Percentiles rank a stretch among this genome's conserved stretches.
Evolutionary conservation across 2,888 invertebrate genomes (phyloP).

Genomic region (Eupithecia exiguata): DNA sequence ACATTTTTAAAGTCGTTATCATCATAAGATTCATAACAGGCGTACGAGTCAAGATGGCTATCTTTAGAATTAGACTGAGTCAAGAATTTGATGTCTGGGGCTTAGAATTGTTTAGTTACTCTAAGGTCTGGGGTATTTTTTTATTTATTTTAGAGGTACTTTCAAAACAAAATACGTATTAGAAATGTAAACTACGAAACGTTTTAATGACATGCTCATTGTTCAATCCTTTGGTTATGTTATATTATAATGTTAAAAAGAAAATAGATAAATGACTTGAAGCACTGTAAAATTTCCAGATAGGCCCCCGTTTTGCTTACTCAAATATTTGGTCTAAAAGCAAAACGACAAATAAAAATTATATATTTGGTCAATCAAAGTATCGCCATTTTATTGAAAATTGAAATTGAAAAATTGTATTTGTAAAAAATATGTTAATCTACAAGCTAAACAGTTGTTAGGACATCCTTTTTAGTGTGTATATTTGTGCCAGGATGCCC

Average conservation of each 20-base stretch:
- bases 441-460: no score
- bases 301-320: background rate
- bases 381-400: no score
- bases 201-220: background rate
- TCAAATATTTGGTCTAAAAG: background rate
- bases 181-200: no score
- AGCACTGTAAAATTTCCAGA: background rate
- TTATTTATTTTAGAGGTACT: background rate
- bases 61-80: conserved; percentile 13
- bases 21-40: conserved; percentile 14
- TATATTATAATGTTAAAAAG: background rate
- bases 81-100: background rate
- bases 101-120: no score
- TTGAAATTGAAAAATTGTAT: no score
- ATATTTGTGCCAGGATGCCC: no score
- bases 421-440: no score
- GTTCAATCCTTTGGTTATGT: background rate
- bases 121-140: background rate
- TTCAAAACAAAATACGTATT: no score
- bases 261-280: background rate
- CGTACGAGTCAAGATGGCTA: conserved; percentile 13
- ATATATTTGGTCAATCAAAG: no score
- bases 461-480: no score
- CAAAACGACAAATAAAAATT: no score
- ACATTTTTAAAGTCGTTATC: conserved; percentile 13